Base-by-base conservation (phyloP, 2,797 vertebrate genomes). In the Eutrigla gurnardus region DNA sequence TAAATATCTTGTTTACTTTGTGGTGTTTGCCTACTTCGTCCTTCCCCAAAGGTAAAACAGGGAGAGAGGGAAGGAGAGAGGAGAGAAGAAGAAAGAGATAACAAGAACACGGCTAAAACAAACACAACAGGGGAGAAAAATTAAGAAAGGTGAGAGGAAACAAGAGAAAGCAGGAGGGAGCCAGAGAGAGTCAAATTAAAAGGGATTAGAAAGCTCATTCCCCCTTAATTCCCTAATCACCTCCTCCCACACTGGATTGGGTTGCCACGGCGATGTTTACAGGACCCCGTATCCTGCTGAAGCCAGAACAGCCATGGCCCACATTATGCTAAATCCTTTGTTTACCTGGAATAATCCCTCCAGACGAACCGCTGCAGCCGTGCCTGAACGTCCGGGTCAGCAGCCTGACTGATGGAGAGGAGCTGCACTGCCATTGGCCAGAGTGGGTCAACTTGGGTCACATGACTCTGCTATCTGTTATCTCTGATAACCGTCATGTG, bases 171-270 rank as follows among this genome's bases (percentile, higher is more conserved):
- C 83, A 81, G 70, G 60, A 78, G 69, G 85, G 72, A 80, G 65
- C 74, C 83, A 79, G 54, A 78, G 60, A 87, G 68, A 91, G 85
- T 87, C 84, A 93, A 93, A 95, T 94, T 94, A 95, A 94, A 25
- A 91, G 75, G 93, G 94, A 94, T 95, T 95, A 94, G 90, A 84
- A 77, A 81, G 88, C 88, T 93, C 89, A 91, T 93, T 92, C 85
- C 80, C 74, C 78, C 81, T 74, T 93, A 94, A 94, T 91, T 92
- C 93, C 88, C 89, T 95, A 95, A 95, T 95, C 94, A 86, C 81
- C 70, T 87, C 92, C 80, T 89, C 88, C 92, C 95, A 95, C 90
- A 83, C 88, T 89, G 90, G 90, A 94, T 91, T 90, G 85, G 75
- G 86, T 90, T 92, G 89, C 87, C 82, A 86, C 86, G 9, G 82